A percentile compares a stretch with the other conserved stretches of the same genome.
Conservation (phyloP, 2,888 invertebrate species). For the Notodonta dromedarius region DNA sequence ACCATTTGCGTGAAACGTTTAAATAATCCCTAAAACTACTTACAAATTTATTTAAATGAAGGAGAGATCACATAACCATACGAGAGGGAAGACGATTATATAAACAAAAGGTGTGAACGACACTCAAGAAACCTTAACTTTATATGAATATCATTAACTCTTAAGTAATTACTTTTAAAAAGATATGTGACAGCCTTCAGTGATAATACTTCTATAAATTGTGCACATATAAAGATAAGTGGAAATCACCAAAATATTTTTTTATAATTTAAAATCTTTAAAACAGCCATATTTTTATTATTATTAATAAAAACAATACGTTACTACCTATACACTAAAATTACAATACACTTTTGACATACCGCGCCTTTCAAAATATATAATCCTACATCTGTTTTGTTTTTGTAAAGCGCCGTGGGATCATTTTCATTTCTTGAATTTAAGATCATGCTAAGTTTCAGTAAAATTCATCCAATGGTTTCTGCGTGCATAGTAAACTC, state of each 20-base stretch:
- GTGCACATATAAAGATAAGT: slow-evolving; percentile 53
- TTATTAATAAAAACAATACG: slow-evolving; percentile 23
- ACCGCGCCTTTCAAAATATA: too few relatives aligned
- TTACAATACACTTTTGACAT: neutral
- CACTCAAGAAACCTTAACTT: slow-evolving; percentile 19
- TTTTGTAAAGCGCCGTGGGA: too few relatives aligned
- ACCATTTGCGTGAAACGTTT: neutral
- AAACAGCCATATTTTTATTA: slow-evolving; percentile 50
- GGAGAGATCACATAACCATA: slow-evolving; percentile 10
- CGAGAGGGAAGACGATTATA: slow-evolving; percentile 43
- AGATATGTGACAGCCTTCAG: slow-evolving; percentile 59
- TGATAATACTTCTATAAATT: slow-evolving; percentile 58
- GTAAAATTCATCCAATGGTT: too few relatives aligned
- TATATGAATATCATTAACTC: slow-evolving; percentile 28
- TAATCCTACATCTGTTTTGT: too few relatives aligned
- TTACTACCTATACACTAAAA: slow-evolving; percentile 8
- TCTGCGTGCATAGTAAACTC: too few relatives aligned
- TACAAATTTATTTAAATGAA: too few relatives aligned
- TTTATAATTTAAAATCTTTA: slow-evolving; percentile 40
- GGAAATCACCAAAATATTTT: slow-evolving; percentile 43
- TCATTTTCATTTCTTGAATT: too few relatives aligned
- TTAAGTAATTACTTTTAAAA: slow-evolving; percentile 19
- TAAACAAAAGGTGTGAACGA: slow-evolving; percentile 25
- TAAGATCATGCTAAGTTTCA: too few relatives aligned
- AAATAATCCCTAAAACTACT: neutral